These are phyloP conservation scores for Odontamblyopus rebecca DNA, from an alignment of 2,797 vertebrate species.

Conservation along the genomic window DNA sequence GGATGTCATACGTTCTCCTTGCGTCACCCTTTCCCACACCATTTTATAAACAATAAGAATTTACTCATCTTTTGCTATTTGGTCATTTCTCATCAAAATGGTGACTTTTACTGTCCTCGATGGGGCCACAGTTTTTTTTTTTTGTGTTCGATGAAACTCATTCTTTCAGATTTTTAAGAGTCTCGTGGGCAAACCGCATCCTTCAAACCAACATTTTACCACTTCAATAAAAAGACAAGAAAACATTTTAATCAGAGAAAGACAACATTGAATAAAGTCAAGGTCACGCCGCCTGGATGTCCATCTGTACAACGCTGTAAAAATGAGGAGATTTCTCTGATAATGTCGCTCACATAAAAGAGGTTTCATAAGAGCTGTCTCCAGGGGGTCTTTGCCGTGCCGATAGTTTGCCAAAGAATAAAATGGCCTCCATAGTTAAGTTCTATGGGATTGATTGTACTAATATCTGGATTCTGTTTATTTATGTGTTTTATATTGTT, in stretches of 20 bases:
- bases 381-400: not conserved
- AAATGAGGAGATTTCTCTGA: not conserved
- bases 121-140: not conserved
- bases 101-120: not conserved
- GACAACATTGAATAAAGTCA: not conserved
- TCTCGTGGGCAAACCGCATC: conserved; percentile 19
- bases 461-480: not conserved
- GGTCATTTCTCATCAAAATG: not conserved
- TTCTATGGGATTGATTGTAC: not conserved
- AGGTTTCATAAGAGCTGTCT: not conserved
- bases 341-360: conserved; percentile 8
- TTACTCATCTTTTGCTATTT: conserved; percentile 3
- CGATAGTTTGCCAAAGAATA: not conserved
- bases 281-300: not conserved
- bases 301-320: not conserved
- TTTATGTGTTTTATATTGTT: not conserved
- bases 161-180: conserved; percentile 16
- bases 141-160: conserved; percentile 21
- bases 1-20: too few relatives aligned
- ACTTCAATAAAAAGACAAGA: conserved; percentile 20
- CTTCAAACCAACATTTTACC: conserved; percentile 18
- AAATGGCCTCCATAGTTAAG: not conserved
- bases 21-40: too few relatives aligned
- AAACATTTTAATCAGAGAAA: conserved; percentile 15
- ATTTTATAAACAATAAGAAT: not conserved